Percentiles rank a stretch among this genome's conserved stretches.
Conservation (phyloP, 2,888 invertebrate species). For the Apodemia duryi region DNA sequence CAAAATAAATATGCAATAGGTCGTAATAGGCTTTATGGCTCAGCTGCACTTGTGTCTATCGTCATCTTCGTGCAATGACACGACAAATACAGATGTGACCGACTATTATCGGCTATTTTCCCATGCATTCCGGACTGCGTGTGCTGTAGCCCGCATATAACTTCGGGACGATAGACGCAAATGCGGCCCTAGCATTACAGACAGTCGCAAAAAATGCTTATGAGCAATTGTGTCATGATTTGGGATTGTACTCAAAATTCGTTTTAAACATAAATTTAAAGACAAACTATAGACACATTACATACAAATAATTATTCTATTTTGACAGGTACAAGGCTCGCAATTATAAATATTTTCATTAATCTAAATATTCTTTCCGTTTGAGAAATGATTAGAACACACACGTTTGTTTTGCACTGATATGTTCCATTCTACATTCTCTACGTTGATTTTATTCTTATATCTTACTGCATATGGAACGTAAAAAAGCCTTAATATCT, state of each 20-base stretch:
- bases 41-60: no score
- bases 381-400: constrained; percentile 7
- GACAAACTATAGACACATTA: background rate
- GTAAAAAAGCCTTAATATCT: constrained; percentile 1
- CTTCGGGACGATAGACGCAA: no score
- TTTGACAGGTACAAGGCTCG: constrained; percentile 11
- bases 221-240: constrained; percentile 6
- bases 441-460: background rate
- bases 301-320: background rate
- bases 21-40: background rate
- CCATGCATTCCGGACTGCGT: no score
- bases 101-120: no score
- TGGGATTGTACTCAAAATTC: background rate
- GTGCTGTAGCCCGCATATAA: no score
- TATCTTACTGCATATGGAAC: background rate
- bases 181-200: background rate
- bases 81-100: no score
- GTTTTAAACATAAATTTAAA: background rate
- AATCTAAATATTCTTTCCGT: constrained; percentile 2
- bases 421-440: background rate
- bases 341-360: constrained; percentile 5
- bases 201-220: background rate
- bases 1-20: background rate
- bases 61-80: no score
- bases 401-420: constrained; percentile 4